phyloP scores from a whole-genome alignment of 1,140 invertebrate species.

The Tetramorium simillimum region DNA sequence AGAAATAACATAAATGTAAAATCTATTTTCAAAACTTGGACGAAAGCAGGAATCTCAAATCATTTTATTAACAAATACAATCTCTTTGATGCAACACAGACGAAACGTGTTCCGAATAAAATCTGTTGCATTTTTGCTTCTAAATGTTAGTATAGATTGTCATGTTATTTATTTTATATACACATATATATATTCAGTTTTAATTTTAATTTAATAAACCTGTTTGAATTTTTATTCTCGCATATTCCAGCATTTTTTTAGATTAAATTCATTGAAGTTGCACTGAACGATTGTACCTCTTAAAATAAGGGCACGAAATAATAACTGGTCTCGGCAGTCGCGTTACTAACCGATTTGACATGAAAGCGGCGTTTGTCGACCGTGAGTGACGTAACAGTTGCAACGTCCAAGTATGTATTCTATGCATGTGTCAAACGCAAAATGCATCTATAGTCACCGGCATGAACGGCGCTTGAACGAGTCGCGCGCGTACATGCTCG shows the following conservation, averaged over 20 bases:
- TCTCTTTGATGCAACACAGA: not conserved
- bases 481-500: not conserved
- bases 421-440: conserved; percentile 38
- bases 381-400: conserved; percentile 32
- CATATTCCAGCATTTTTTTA: conserved; percentile 23
- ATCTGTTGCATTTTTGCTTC: not conserved
- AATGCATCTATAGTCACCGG: not conserved
- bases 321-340: not conserved
- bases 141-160: not conserved
- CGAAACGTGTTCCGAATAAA: not conserved
- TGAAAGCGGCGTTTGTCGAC: conserved; percentile 37
- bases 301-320: conserved; percentile 35
- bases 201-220: not conserved
- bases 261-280: not conserved
- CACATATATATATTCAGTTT: no score
- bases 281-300: not conserved
- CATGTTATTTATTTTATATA: not conserved
- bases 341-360: conserved; percentile 26
- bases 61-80: not conserved
- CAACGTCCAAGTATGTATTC: conserved; percentile 33
- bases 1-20: not conserved
- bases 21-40: not conserved
- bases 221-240: not conserved
- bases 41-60: no score
- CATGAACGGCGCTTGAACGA: not conserved